Percentiles rank a stretch among this genome's conserved stretches.
These are phyloP conservation scores for Octonoba sinensis DNA, from an alignment of 2,888 invertebrate genomes.

Conservation along the genomic window DNA sequence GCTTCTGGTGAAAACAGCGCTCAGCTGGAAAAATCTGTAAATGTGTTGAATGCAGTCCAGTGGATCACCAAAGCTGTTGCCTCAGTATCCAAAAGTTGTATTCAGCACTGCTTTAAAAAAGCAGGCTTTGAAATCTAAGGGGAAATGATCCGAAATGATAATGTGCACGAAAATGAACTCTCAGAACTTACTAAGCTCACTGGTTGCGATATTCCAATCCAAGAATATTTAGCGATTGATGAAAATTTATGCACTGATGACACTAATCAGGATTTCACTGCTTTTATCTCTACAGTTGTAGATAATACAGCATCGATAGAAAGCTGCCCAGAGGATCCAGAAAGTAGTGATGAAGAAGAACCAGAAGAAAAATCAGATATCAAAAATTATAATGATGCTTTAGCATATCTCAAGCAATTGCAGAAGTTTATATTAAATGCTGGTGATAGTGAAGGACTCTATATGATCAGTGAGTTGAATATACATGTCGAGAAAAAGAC, in stretches of 20 bases:
- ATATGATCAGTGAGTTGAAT: too few relatives aligned
- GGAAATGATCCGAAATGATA: background rate
- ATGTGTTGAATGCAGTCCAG: conserved; percentile 15
- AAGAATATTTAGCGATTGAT: conserved; percentile 16
- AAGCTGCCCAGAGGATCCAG: too few relatives aligned
- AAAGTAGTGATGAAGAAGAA: too few relatives aligned
- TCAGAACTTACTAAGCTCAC: conserved; percentile 9
- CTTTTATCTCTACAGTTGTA: too few relatives aligned
- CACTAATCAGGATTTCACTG: background rate
- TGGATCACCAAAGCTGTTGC: conserved; percentile 18
- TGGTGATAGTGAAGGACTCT: too few relatives aligned
- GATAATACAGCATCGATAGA: too few relatives aligned
- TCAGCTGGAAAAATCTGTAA: conserved; percentile 12
- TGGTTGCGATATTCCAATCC: background rate
- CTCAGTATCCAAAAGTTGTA: conserved; percentile 14
- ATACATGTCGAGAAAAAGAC: too few relatives aligned
- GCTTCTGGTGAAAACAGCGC: conserved; percentile 12
- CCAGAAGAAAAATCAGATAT: too few relatives aligned
- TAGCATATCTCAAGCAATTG: too few relatives aligned
- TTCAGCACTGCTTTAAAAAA: conserved; percentile 13
- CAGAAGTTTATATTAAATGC: too few relatives aligned
- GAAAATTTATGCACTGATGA: conserved; percentile 8
- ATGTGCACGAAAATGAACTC: conserved; percentile 12
- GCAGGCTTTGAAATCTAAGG: background rate
- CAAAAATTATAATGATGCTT: too few relatives aligned